Conservation (phyloP, 2,888 invertebrate species). For the Alcis repandata region DNA sequence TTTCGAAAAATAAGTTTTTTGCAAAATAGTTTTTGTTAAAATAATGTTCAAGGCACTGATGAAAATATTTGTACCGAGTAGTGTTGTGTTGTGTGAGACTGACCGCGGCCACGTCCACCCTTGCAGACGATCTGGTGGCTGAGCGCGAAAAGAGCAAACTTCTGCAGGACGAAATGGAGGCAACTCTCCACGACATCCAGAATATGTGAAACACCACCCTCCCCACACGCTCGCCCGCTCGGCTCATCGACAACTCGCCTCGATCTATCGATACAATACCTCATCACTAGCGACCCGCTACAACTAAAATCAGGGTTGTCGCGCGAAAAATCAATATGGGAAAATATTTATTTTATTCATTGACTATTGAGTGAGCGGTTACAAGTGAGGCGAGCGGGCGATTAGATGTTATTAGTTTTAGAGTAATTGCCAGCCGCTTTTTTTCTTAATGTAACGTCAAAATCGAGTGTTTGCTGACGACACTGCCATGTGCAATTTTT, state of each 20-base stretch:
- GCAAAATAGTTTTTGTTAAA: neutral
- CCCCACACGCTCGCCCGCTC: conserved; percentile 53
- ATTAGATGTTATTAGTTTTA: conserved; percentile 79
- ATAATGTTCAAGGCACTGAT: conserved; percentile 12
- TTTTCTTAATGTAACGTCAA: conserved; percentile 70
- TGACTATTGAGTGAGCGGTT: conserved; percentile 11
- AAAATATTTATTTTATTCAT: conserved; percentile 26
- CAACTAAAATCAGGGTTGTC: conserved; percentile 23
- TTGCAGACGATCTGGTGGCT: conserved; percentile 97
- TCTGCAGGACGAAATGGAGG: conserved; percentile 99
- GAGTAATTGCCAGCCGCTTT: conserved; percentile 85
- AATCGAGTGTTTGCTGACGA: conserved; percentile 80
- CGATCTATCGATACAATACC: conserved; percentile 32
- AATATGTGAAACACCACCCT: conserved; percentile 93
- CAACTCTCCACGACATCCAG: conserved; percentile 99
- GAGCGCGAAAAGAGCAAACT: conserved; percentile 98
- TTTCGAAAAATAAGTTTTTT: too few species aligned
- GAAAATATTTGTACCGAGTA: conserved; percentile 57
- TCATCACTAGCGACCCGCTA: conserved; percentile 20
- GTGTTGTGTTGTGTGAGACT: conserved; percentile 74
- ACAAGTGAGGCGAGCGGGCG: conserved; percentile 68
- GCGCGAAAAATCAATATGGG: conserved; percentile 9
- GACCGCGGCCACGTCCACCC: conserved; percentile 80
- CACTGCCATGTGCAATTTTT: conserved; percentile 85
- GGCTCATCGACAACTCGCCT: conserved; percentile 45